These are phyloP conservation scores for Phragmatobia fuliginosa DNA, from an alignment of 2,888 invertebrate species.

Conservation along the genomic window DNA sequence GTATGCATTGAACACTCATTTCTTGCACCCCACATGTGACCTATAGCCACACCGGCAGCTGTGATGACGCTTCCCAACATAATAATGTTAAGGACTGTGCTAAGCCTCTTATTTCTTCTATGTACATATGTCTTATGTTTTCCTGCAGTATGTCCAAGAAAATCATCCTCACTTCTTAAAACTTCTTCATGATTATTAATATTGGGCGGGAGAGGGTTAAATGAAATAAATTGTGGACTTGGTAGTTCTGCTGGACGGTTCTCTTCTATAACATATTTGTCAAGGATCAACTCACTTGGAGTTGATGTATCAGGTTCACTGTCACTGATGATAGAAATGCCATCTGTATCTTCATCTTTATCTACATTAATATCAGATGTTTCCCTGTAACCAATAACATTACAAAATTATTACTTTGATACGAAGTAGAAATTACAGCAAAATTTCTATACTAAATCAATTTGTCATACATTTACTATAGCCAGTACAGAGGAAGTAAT, in stretches of 20 bases:
- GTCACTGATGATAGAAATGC: conserved; percentile 83
- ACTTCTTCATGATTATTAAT: conserved; percentile 59
- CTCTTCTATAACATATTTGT: conserved; percentile 56
- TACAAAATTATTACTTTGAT: not conserved
- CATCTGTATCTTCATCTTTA: conserved; percentile 84
- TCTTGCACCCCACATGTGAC: conserved; percentile 83
- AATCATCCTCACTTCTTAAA: conserved; percentile 66
- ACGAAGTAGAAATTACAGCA: not conserved
- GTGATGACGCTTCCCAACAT: conserved; percentile 83
- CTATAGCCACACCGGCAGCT: conserved; percentile 81
- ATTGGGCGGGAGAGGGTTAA: conserved; percentile 53
- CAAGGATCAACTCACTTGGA: conserved; percentile 62
- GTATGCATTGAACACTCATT: conserved; percentile 75
- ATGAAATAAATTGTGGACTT: conserved; percentile 56
- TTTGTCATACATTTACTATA: conserved; percentile 6
- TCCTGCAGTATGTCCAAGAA: conserved; percentile 65
- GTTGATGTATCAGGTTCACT: conserved; percentile 74
- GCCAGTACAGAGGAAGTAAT: not conserved
- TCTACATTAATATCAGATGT: conserved; percentile 59
- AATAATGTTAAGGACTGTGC: conserved; percentile 80
- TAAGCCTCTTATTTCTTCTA: conserved; percentile 79
- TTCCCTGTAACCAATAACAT: conserved; percentile 54
- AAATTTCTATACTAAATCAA: conserved; percentile 2
- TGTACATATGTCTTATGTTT: conserved; percentile 83
- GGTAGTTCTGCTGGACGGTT: conserved; percentile 56